Evolutionary conservation across 2,888 invertebrate species (phyloP).

Genomic region (Salticus scenicus): DNA sequence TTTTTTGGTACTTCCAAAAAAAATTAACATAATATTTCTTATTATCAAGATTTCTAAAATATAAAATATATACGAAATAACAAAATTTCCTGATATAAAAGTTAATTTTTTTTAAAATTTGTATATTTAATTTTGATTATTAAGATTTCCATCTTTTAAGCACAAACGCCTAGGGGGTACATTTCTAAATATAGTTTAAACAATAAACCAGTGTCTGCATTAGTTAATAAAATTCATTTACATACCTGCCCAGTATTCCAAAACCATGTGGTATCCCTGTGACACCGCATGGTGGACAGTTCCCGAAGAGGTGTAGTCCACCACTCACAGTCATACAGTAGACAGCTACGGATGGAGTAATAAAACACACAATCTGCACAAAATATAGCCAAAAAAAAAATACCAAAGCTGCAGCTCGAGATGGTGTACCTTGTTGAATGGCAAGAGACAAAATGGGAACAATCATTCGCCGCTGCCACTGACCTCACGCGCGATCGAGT

Average conservation of each 20-base stretch:
- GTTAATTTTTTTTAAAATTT: too few species aligned
- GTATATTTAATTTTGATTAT: too few species aligned
- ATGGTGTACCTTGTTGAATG: not conserved
- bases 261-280: conserved; percentile 26
- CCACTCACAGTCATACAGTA: not conserved
- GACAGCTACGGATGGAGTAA: not conserved
- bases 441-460: conserved; percentile 42
- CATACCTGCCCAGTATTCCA: conserved; percentile 60
- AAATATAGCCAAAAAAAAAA: not conserved
- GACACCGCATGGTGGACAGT: conserved; percentile 17
- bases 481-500: conserved; percentile 48
- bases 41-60: too few species aligned
- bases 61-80: too few species aligned
- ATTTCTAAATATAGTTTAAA: too few species aligned
- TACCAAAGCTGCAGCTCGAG: not conserved
- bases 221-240: too few species aligned
- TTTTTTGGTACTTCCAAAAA: too few species aligned
- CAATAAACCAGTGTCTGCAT: too few species aligned
- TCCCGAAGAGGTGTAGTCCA: not conserved
- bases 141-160: too few species aligned
- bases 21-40: too few species aligned
- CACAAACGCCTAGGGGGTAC: too few species aligned
- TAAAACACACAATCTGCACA: not conserved
- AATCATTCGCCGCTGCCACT: conserved; percentile 51
- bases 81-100: too few species aligned